phyloP scores from a whole-genome alignment of 2,888 invertebrate genomes.

The Sinodicranocentrus sp. region DNA sequence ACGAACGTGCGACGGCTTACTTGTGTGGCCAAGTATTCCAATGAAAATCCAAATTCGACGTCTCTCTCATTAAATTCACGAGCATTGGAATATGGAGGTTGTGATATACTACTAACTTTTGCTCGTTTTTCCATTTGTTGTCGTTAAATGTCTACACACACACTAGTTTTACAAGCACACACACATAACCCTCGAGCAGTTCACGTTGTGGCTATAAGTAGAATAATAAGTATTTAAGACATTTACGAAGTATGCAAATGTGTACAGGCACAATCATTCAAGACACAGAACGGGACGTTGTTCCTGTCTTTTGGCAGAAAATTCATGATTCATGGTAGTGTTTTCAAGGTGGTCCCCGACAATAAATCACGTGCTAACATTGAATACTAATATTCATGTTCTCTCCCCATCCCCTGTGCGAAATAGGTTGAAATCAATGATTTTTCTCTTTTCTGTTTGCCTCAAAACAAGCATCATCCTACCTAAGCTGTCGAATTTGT shows the following conservation, averaged over 20 bases:
- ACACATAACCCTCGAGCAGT: neutral
- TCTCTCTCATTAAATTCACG: no score
- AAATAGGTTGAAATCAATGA: neutral
- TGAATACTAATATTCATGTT: slow-evolving; percentile 1
- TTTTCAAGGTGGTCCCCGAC: slow-evolving; percentile 37
- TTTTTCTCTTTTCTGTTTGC: no score
- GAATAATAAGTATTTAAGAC: no score
- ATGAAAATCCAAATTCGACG: no score
- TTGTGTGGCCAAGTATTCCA: no score
- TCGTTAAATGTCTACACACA: no score
- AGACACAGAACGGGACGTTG: neutral
- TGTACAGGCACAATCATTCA: neutral
- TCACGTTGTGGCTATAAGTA: neutral
- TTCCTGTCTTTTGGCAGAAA: neutral
- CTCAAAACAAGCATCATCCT: no score
- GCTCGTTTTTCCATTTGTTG: no score
- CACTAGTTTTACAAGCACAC: no score
- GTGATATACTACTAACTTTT: no score
- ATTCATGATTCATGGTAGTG: slow-evolving; percentile 37
- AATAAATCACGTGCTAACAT: slow-evolving; percentile 34
- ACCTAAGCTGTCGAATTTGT: no score
- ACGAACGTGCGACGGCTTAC: neutral
- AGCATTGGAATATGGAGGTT: no score
- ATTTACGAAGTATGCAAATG: neutral
- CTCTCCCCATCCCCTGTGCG: neutral